phyloP scores from a whole-genome alignment of 2,797 vertebrate species.

The Tokudaia tokunoshimensis region DNA sequence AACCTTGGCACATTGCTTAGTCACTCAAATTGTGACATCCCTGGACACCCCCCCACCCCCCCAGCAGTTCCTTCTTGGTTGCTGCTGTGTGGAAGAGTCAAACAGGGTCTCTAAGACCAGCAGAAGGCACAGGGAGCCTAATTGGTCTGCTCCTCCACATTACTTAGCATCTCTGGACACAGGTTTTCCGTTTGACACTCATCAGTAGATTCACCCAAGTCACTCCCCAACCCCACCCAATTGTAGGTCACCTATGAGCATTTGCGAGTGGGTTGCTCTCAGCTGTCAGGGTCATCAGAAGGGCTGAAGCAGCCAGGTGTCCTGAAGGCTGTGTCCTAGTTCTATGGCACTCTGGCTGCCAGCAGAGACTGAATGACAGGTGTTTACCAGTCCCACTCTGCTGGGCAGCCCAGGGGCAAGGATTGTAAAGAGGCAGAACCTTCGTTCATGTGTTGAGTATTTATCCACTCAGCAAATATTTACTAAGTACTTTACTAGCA shows the following conservation, averaged over 20 bases:
- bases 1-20: constrained; percentile 66
- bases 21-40: constrained; percentile 59
- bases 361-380: neutral
- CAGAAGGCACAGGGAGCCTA: neutral
- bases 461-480: constrained; percentile 79
- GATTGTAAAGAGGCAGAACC: constrained; percentile 52
- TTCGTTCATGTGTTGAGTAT: constrained; percentile 67
- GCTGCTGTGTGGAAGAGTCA: neutral
- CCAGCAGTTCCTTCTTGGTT: neutral
- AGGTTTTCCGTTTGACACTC: neutral
- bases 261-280: neutral
- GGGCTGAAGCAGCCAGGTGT: neutral
- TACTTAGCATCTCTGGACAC: neutral
- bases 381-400: constrained; percentile 48
- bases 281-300: neutral
- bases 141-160: neutral
- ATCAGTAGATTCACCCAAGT: neutral
- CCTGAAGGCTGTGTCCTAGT: neutral
- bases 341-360: neutral
- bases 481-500: constrained; percentile 68
- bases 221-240: neutral
- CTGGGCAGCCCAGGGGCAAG: neutral
- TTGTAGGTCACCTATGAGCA: neutral
- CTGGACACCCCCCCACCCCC: neutral
- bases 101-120: neutral